Evolutionary conservation across 2,113 vertebrate species (phyloP).

Genomic region (Solea senegalensis): DNA sequence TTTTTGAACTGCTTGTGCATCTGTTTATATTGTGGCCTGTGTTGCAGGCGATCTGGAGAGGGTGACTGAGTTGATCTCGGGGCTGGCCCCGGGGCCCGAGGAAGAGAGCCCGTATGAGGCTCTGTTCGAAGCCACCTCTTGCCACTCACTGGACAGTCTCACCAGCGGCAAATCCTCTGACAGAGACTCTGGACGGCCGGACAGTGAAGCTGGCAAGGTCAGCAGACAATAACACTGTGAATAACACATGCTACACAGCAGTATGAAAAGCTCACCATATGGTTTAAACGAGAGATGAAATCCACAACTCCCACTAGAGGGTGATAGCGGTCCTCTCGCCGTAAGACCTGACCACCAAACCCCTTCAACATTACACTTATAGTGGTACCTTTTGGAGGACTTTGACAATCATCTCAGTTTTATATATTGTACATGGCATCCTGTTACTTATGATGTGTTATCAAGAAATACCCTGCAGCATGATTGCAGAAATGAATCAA

Average conservation of each 20-base stretch:
- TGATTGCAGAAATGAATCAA: too few relatives aligned
- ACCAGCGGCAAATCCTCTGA: constrained; percentile 93
- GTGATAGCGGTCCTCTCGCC: constrained; percentile 44
- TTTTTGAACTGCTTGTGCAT: background rate
- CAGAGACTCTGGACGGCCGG: constrained; percentile 86
- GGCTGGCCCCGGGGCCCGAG: constrained; percentile 81
- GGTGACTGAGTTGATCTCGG: constrained; percentile 85
- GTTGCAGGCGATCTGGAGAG: constrained; percentile 85
- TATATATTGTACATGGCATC: too few relatives aligned
- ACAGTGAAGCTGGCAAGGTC: constrained; percentile 84
- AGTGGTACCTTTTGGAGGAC: too few relatives aligned
- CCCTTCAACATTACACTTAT: background rate
- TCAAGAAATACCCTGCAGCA: too few relatives aligned
- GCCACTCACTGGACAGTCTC: constrained; percentile 93
- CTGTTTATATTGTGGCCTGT: background rate
- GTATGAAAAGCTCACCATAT: background rate
- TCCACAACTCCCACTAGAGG: constrained; percentile 68
- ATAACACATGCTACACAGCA: background rate
- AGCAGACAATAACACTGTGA: constrained; percentile 17
- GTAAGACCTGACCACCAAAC: background rate
- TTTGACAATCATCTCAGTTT: too few relatives aligned
- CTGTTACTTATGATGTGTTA: too few relatives aligned
- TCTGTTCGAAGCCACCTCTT: constrained; percentile 92
- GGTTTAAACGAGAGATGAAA: background rate
- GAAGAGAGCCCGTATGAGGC: constrained; percentile 94